A percentile compares a stretch with the other conserved stretches of the same genome.
phyloP scores from a whole-genome alignment of 2,113 vertebrate species.

The Oenanthe oenanthe region DNA sequence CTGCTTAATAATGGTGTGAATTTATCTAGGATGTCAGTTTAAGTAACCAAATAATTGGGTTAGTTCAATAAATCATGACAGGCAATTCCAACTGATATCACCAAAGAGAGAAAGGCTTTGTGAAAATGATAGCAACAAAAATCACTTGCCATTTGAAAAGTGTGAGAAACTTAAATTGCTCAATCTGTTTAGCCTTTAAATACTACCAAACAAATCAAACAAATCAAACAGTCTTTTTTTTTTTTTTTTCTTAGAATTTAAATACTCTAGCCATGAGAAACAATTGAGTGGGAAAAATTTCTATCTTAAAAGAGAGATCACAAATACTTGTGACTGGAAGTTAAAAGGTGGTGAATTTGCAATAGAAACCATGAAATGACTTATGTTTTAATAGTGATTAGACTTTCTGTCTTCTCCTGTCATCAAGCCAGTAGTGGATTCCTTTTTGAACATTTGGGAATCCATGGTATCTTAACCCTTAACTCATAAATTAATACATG shows the following conservation, averaged over 20 bases:
- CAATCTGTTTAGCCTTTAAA: conserved; percentile 4
- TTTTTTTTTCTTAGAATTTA: not conserved
- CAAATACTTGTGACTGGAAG: not conserved
- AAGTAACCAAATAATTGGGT: not conserved
- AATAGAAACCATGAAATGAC: not conserved
- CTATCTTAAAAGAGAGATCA: not conserved
- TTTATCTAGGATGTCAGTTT: not conserved
- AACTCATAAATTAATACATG: not conserved
- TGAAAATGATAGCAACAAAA: not conserved
- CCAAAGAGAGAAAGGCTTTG: not conserved
- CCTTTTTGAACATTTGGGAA: not conserved
- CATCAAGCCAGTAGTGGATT: not conserved
- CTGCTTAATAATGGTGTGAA: not conserved
- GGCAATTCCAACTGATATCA: not conserved
- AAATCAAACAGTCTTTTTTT: not conserved
- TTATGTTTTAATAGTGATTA: not conserved
- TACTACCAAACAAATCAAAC: not conserved
- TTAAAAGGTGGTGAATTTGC: not conserved
- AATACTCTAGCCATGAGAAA: not conserved
- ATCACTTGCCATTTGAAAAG: not conserved
- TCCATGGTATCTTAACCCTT: not conserved
- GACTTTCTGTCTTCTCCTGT: not conserved
- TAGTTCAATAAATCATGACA: not conserved
- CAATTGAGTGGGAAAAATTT: not conserved
- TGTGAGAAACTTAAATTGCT: not conserved